Conservation (phyloP, 2,113 vertebrate genomes). For the Perccottus glenii region DNA sequence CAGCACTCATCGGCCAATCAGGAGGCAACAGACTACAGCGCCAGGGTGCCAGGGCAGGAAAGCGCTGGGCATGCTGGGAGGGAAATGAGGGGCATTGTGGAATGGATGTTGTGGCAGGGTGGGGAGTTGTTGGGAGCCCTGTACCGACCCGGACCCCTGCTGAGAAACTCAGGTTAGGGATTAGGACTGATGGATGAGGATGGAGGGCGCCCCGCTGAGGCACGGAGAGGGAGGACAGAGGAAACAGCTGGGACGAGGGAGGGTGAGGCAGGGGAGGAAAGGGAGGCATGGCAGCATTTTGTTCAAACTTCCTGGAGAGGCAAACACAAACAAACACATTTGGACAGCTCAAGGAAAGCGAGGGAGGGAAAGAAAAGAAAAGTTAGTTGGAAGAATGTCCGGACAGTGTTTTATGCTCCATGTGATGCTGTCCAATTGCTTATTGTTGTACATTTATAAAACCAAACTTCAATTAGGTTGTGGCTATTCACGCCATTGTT, state of each 20-base stretch:
- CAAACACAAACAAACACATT: conserved; percentile 71
- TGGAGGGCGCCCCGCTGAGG: conserved; percentile 56
- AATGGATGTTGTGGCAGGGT: conserved; percentile 65
- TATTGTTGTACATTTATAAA: background rate
- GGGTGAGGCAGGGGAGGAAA: conserved; percentile 49
- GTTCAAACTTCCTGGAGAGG: conserved; percentile 69
- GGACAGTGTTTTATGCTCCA: background rate
- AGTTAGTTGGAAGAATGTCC: conserved; percentile 10
- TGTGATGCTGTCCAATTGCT: conserved; percentile 1
- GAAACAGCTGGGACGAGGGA: conserved; percentile 72
- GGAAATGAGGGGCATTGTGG: conserved; percentile 72
- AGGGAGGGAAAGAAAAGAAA: conserved; percentile 5
- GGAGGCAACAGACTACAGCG: conserved; percentile 29
- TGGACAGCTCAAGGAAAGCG: conserved; percentile 31
- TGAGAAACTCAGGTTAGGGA: conserved; percentile 53
- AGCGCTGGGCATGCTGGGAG: conserved; percentile 58
- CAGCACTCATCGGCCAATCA: conserved; percentile 38
- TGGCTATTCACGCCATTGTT: background rate
- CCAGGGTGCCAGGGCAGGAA: conserved; percentile 51
- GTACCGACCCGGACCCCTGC: conserved; percentile 48
- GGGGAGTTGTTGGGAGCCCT: conserved; percentile 50
- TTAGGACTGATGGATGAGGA: conserved; percentile 59
- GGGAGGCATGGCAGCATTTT: conserved; percentile 60
- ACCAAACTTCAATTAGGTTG: background rate
- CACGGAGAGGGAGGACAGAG: conserved; percentile 59